Base-by-base conservation (phyloP, 2,113 vertebrate species). In the Heterotis niloticus region DNA sequence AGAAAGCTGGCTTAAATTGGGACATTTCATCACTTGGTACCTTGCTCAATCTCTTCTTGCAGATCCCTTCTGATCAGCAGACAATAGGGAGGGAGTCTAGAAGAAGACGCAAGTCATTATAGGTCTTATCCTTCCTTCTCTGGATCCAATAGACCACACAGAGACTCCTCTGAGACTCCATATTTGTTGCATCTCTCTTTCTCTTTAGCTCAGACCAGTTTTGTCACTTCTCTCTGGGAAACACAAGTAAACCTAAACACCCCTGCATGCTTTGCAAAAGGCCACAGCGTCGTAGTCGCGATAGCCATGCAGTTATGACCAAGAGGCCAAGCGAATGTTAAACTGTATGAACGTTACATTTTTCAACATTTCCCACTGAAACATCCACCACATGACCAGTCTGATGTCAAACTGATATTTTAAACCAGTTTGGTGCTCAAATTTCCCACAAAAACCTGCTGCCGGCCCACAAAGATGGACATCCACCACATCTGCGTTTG, bases 1-100 rank as follows among this genome's bases (percentile, higher is more conserved):
- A 67, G 62, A 54, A 75, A 80, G 70, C 60, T 20, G 11, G 11
- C n/a, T 34, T 73, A 44, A 29, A 26, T 73, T 73, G 60, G 78
- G 60, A 79, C 73, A 79, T 60, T 3, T 79, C 69, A 59, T 72
- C 56, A 62, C 56, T 44, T 57, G 66, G 77, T 60, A 28, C 17
- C 64, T 79, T 80, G 59, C 78, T 66, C 78, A 80, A 80, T 29
- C 60, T n/a, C 34, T 28, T 51, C 56, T 14, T 67, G 71, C 17
- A 71, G 24, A 64, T 65, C 78, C 23, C 23, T 66, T 18, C 44
- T 64, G 59, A 75, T 26, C 5, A 11, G 71, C 62, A 75, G 64
- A 80, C 70, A 59, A 64, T 62, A 10, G 26, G 74, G 26, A 26
- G 51, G 51, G 18, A 24, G 14, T 65, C 12, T 23, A 4, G 23